Evolutionary conservation across 2,888 invertebrate genomes (phyloP).

Genomic region (Drepana falcataria): DNA sequence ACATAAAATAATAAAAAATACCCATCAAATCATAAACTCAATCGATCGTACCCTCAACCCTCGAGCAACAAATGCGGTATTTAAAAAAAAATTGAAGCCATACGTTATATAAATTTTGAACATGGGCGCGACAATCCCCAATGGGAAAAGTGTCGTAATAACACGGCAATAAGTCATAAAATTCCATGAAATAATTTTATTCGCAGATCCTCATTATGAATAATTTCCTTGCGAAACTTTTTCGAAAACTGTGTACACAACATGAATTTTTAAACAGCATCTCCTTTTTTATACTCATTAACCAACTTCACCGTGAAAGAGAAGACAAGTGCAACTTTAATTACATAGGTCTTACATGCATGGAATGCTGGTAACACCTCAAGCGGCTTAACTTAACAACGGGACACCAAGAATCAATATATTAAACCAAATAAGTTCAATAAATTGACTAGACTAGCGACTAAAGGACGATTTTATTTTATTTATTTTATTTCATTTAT

Average conservation of each 20-base stretch:
- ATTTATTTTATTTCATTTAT: too few relatives aligned
- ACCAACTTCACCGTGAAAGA: slow-evolving; percentile 35
- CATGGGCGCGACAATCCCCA: slow-evolving; percentile 50
- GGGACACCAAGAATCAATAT: too few relatives aligned
- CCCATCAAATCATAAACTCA: slow-evolving; percentile 61
- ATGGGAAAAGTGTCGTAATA: slow-evolving; percentile 57
- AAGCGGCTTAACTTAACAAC: too few relatives aligned
- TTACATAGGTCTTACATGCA: slow-evolving; percentile 11
- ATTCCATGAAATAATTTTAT: slow-evolving; percentile 44
- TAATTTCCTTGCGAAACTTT: slow-evolving; percentile 65
- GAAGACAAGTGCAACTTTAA: slow-evolving; percentile 31
- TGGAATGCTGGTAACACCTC: not conserved
- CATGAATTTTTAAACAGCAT: slow-evolving; percentile 60
- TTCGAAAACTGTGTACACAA: slow-evolving; percentile 66
- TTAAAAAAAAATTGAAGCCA: slow-evolving; percentile 46
- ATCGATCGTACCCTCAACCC: slow-evolving; percentile 61
- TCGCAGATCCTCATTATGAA: slow-evolving; percentile 60
- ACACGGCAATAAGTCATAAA: slow-evolving; percentile 57
- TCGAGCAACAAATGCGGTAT: slow-evolving; percentile 57
- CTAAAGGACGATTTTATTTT: too few relatives aligned
- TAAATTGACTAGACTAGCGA: too few relatives aligned
- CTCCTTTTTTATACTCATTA: slow-evolving; percentile 45
- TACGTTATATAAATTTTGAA: slow-evolving; percentile 59
- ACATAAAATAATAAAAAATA: slow-evolving; percentile 69
- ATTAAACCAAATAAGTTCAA: too few relatives aligned